These are phyloP conservation scores for Anastatus disparis DNA, from an alignment of 1,140 invertebrate genomes.

Conservation along the genomic window DNA sequence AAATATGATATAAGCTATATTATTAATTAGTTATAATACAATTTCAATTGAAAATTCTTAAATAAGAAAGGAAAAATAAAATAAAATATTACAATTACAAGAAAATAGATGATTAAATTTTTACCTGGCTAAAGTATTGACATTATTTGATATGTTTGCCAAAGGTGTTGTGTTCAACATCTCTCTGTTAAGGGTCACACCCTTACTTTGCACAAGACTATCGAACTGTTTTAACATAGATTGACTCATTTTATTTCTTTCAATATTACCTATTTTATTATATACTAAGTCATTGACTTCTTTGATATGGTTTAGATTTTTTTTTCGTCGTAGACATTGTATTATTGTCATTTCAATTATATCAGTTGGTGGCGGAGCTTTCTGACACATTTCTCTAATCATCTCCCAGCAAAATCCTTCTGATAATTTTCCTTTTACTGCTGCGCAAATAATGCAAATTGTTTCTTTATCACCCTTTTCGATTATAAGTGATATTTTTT, in stretches of 20 bases:
- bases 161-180: background rate
- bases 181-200: background rate
- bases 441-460: slow-evolving; percentile 2
- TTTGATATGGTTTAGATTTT: slow-evolving; percentile 1
- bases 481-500: background rate
- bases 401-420: slow-evolving; percentile 34
- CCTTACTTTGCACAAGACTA: background rate
- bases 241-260: slow-evolving; percentile 18
- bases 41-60: too few relatives aligned
- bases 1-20: too few relatives aligned
- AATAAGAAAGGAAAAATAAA: background rate
- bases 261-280: slow-evolving; percentile 3
- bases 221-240: slow-evolving; percentile 4
- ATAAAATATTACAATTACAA: too few relatives aligned
- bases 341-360: slow-evolving; percentile 24
- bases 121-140: background rate
- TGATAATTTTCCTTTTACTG: slow-evolving; percentile 5
- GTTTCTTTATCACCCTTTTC: background rate
- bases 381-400: slow-evolving; percentile 3
- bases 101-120: too few relatives aligned
- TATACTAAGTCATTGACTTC: slow-evolving; percentile 22
- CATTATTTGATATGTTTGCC: background rate
- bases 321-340: slow-evolving; percentile 23
- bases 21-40: too few relatives aligned
- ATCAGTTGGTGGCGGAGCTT: slow-evolving; percentile 9